Evolutionary conservation across 2,888 invertebrate species (phyloP).

Genomic region (Drosophila lacicola): DNA sequence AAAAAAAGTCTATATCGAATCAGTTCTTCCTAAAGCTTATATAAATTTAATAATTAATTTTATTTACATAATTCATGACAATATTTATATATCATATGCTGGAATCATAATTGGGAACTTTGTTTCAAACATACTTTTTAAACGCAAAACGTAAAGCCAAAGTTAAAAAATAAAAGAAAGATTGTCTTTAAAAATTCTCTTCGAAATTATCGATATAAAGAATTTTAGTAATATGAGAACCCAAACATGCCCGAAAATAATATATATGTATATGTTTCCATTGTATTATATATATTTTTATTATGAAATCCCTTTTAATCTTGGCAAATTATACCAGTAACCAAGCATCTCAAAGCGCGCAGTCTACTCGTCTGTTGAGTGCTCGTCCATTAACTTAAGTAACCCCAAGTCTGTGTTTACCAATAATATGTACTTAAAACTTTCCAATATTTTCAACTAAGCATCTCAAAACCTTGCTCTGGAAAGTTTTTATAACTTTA

Average conservation of each 20-base stretch:
- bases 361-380: slow-evolving; percentile 44
- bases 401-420: slow-evolving; percentile 58
- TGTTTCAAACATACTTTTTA: too few relatives aligned
- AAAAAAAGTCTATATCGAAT: neutral
- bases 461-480: slow-evolving; percentile 28
- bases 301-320: neutral
- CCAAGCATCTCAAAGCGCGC: slow-evolving; percentile 49
- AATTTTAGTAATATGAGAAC: neutral
- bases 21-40: neutral
- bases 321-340: slow-evolving; percentile 32
- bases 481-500: neutral
- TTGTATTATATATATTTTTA: neutral
- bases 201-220: too few relatives aligned
- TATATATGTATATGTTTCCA: neutral
- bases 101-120: too few relatives aligned
- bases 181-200: too few relatives aligned
- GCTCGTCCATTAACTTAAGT: slow-evolving; percentile 60
- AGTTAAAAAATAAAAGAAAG: neutral
- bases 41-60: too few relatives aligned
- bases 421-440: slow-evolving; percentile 41
- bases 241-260: neutral
- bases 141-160: neutral
- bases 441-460: slow-evolving; percentile 20
- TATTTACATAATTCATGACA: neutral
- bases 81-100: neutral